Conservation (phyloP, 37 sponge, comb jelly and placozoan species). For the Diacarnus erythraeanus region DNA sequence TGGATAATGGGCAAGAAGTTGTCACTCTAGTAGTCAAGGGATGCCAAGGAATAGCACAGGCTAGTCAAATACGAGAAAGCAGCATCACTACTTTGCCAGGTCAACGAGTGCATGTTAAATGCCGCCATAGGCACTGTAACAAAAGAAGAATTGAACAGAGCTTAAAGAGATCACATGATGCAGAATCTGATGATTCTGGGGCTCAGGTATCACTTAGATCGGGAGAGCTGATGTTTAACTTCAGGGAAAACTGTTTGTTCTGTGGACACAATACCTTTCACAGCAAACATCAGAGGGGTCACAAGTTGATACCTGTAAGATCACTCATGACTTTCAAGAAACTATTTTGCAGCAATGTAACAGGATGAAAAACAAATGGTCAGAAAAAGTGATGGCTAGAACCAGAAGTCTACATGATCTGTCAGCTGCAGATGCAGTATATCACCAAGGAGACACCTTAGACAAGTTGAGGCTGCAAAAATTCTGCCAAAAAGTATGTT, state of each 20-base stretch:
- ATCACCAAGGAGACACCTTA: neutral
- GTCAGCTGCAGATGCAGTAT: neutral
- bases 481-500: conserved; percentile 10
- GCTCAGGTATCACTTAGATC: neutral
- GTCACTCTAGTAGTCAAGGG: neutral
- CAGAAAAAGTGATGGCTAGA: conserved; percentile 1
- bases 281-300: neutral
- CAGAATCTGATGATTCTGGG: neutral
- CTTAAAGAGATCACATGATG: neutral
- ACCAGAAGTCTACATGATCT: neutral
- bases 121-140: neutral
- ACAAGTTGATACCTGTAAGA: neutral
- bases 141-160: neutral
- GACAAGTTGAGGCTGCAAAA: conserved; percentile 4
- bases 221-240: neutral
- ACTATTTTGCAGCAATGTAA: neutral
- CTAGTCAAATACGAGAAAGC: neutral
- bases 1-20: too few species aligned
- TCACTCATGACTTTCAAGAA: neutral
- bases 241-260: neutral
- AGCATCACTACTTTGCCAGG: neutral
- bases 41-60: neutral
- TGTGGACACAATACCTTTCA: neutral
- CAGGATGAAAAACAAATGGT: neutral
- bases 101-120: neutral